Percentiles rank a stretch among this genome's conserved stretches.
Conservation (phyloP, 2,797 vertebrate species). For the Enoplosus armatus region DNA sequence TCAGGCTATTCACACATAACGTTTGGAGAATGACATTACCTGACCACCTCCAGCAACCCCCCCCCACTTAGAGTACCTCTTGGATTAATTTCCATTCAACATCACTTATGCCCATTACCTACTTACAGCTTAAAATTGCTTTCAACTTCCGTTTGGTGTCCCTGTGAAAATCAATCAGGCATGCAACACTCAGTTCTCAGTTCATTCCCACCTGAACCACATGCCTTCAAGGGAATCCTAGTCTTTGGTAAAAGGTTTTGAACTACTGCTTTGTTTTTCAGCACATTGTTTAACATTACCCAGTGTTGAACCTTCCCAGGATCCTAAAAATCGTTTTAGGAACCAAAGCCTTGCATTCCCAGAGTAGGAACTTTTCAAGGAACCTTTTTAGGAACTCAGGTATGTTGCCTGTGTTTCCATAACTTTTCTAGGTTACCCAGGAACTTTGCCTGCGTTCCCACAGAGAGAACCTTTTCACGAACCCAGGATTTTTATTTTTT, state of each 20-base stretch:
- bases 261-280: not conserved
- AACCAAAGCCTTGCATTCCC: not conserved
- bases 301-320: not conserved
- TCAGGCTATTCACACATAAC: conserved; percentile 16
- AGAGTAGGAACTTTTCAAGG: not conserved
- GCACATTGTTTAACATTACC: not conserved
- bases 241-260: not conserved
- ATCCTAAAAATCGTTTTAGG: too few species aligned
- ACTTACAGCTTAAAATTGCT: conserved; percentile 39
- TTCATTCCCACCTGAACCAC: conserved; percentile 8
- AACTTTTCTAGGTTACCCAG: too few species aligned
- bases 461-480: too few species aligned
- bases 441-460: too few species aligned
- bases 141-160: conserved; percentile 38
- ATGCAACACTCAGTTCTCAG: not conserved
- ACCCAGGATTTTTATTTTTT: too few species aligned
- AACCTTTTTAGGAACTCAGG: too few species aligned
- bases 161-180: conserved; percentile 38
- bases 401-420: too few species aligned
- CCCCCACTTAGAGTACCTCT: conserved; percentile 19
- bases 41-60: conserved; percentile 36
- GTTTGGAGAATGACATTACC: conserved; percentile 30
- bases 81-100: conserved; percentile 37
- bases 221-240: not conserved
- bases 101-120: conserved; percentile 26